Base-by-base conservation (phyloP, 2,797 vertebrate genomes). In the Poecilia velifera region DNA sequence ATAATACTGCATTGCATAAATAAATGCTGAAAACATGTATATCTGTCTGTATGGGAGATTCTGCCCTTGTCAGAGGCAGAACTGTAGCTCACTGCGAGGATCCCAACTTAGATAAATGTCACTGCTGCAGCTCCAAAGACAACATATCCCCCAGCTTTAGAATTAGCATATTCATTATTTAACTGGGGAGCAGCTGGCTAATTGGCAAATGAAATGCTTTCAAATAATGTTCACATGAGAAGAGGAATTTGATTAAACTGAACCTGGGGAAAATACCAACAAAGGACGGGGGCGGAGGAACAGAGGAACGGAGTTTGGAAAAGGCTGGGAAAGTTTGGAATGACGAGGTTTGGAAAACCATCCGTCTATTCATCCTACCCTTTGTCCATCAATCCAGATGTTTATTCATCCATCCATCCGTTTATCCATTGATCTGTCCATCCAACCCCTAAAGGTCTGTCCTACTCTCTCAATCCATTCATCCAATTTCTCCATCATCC, bases 161-260 rank as follows among this genome's bases (percentile, higher is more conserved):
- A 90, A 94, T 95, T 93, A 92, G 90, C 93, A 94, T 93, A 92
- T 94, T 95, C 92, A 94, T 94, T 89, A 94, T 93, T 94, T 91
- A 94, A 93, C 90, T 85, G 82, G 83, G 90, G 89, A 94, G 88
- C 93, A 94, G 92, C 89, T 94, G 93, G 93, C 92, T 94, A 94
- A 94, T 93, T 94, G 92, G 91, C 90, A 91, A 93, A 94, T 93
- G 90, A 93, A 94, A 93, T 89, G 89, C 90, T 91, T 93, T 91
- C 91, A 93, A 64, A 93, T 93, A 92, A 93, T 91, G 88, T 91
- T 93, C 92, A 93, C 89, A 91, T 72, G 85, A 91, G 91, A 91
- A 93, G 90, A 78, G 31, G 89, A 90, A 92, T 92, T 93, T 92
- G 88, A 94, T 93, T 93, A 91, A 93, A 92, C 78, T 77, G 89